Evolutionary conservation across 2,113 vertebrate species (phyloP).

Genomic region (Bos indicus): DNA sequence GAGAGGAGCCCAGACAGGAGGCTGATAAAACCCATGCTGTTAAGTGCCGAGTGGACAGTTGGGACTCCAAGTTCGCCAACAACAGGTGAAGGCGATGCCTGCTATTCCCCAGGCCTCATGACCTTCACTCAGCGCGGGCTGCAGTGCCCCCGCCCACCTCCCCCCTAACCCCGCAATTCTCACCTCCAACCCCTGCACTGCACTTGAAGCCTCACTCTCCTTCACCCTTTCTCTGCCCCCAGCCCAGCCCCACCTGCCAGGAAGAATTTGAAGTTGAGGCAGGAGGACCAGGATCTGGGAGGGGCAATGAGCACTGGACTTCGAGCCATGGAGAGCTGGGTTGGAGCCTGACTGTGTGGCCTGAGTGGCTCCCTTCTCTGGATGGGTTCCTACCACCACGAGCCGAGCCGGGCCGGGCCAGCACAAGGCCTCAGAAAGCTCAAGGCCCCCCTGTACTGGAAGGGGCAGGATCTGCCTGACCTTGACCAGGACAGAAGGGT

Average conservation of each 20-base stretch:
- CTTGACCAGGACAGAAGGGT: not conserved
- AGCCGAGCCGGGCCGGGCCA: not conserved
- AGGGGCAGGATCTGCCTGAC: not conserved
- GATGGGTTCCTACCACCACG: fast-evolving
- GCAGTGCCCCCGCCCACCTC: not conserved
- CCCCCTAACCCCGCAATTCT: not conserved
- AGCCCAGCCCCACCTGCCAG: not conserved
- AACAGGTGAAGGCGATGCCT: not conserved
- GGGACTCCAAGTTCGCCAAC: not conserved
- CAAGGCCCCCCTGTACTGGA: fast-evolving
- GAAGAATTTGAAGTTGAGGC: not conserved
- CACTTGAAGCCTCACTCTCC: not conserved
- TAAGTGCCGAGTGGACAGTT: fast-evolving
- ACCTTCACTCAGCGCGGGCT: fast-evolving
- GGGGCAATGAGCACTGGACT: not conserved
- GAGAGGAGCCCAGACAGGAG: not conserved
- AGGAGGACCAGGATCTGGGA: not conserved
- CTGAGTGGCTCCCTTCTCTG: not conserved
- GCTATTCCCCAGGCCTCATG: not conserved
- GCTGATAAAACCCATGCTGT: not conserved
- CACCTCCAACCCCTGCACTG: not conserved
- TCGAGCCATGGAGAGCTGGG: not conserved
- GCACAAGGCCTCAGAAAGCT: not conserved
- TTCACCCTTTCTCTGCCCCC: not conserved
- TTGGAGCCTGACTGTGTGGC: not conserved